phyloP scores from a whole-genome alignment of 2,888 invertebrate species.

The Cryptus viduatorius region DNA sequence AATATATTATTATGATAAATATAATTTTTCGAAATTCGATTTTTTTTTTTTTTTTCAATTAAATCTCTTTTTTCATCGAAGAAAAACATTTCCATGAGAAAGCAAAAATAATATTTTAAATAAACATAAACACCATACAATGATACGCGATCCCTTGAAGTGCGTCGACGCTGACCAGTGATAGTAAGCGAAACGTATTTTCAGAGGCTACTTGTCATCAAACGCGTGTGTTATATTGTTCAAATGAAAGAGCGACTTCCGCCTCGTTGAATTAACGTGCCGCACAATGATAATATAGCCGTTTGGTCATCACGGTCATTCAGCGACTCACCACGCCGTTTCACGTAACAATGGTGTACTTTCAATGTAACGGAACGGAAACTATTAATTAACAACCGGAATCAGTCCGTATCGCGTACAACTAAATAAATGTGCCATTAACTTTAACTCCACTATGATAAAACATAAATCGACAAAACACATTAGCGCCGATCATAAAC shows the following conservation, averaged over 20 bases:
- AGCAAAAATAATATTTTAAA: neutral
- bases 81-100: neutral
- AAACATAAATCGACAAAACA: neutral
- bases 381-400: constrained; percentile 66
- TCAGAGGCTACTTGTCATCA: constrained; percentile 19
- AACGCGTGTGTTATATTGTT: constrained; percentile 60
- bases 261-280: constrained; percentile 65
- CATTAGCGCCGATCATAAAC: neutral
- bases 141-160: neutral
- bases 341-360: constrained; percentile 62
- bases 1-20: neutral
- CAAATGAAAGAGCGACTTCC: constrained; percentile 67
- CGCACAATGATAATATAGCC: constrained; percentile 61
- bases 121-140: neutral
- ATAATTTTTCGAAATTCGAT: neutral
- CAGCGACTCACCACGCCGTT: constrained; percentile 53
- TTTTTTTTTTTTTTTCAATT: neutral
- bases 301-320: constrained; percentile 65
- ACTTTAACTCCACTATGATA: neutral
- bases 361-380: constrained; percentile 60
- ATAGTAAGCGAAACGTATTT: constrained; percentile 39
- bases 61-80: neutral
- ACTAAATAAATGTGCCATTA: neutral
- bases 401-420: constrained; percentile 52
- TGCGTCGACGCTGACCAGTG: neutral